A percentile compares a stretch with the other conserved stretches of the same genome.
Evolutionary conservation across 1,140 invertebrate genomes (phyloP).

Genomic region (Arctopsyche grandis): DNA sequence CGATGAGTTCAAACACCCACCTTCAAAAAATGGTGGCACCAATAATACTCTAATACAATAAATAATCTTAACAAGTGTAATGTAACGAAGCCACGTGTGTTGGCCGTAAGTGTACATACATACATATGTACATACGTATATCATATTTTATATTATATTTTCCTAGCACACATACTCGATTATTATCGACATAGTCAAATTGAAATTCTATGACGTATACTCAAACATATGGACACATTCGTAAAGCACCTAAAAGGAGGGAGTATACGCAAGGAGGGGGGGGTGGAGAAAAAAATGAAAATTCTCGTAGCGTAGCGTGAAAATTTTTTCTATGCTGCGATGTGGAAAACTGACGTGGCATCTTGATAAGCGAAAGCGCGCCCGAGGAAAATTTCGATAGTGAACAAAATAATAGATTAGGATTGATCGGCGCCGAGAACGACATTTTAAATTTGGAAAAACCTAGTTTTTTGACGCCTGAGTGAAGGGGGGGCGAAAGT

Average conservation of each 20-base stretch:
- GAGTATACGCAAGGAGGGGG: not conserved
- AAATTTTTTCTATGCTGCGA: not conserved
- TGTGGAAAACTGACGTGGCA: conserved; percentile 17
- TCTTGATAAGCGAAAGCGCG: conserved; percentile 26
- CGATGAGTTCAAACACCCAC: no score
- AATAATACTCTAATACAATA: no score
- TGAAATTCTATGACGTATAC: not conserved
- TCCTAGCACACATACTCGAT: no score
- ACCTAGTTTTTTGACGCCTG: not conserved
- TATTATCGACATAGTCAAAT: not conserved
- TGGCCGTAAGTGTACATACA: no score
- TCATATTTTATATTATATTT: no score
- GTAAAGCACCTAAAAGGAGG: not conserved
- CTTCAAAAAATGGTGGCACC: no score
- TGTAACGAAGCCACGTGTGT: no score
- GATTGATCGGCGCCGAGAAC: conserved; percentile 8
- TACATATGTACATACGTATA: no score
- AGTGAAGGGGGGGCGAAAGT: not conserved
- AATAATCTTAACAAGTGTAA: no score
- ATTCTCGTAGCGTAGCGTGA: not conserved
- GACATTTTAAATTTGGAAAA: conserved; percentile 15
- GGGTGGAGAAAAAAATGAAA: not conserved
- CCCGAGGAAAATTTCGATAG: conserved; percentile 4
- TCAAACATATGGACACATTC: not conserved
- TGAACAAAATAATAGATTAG: conserved; percentile 25